Base-by-base conservation (phyloP, 2,113 vertebrate genomes). In the Bettongia penicillata region DNA sequence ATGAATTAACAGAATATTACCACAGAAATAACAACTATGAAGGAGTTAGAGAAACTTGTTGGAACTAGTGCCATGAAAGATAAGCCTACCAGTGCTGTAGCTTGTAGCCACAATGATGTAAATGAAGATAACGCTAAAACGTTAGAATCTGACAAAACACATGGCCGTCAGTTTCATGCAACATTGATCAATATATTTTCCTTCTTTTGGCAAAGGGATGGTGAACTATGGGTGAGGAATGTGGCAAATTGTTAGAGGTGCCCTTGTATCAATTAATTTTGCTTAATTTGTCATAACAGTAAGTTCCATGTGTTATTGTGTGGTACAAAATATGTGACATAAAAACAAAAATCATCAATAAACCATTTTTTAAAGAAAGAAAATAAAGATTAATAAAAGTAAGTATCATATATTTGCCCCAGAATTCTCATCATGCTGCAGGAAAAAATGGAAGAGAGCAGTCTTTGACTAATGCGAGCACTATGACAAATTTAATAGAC, bases 401-500 rank as follows among this genome's bases (percentile, higher is more conserved):
- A 84, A 84, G n/a, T 19, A 84, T 43, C 68, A 84, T 8, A 84
- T 43, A 43, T 43, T 84, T 84, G 16, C 19, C 68, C 43, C 68
- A 84, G 68, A 92, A 51, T 50, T 94, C 89, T 55, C 93, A 90
- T 3, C 22, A 51, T 57, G 28, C 90, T 0, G 31, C 51, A 89
- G 93, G 93, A 48, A 50, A 61, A 94, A 9, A 12, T 19, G 89
- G 84, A 94, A 77, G 28, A 94, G 94, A 93, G 48, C 31, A 91
- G 61, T 61, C 53, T 90, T 26, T 57, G 91, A 43, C 89, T 91
- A 94, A 55, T 94, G 47, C 0, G 8, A 92, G 94, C 68, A 9
- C 95, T 1, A 16, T 95, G 94, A 96, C 94, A 93, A 96, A 97
- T 93, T 95, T 91, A 96, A 97, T 95, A 94, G 49, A 50, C 55